Base-by-base conservation (phyloP, 2,888 invertebrate genomes). In the Dioctria linearis region DNA sequence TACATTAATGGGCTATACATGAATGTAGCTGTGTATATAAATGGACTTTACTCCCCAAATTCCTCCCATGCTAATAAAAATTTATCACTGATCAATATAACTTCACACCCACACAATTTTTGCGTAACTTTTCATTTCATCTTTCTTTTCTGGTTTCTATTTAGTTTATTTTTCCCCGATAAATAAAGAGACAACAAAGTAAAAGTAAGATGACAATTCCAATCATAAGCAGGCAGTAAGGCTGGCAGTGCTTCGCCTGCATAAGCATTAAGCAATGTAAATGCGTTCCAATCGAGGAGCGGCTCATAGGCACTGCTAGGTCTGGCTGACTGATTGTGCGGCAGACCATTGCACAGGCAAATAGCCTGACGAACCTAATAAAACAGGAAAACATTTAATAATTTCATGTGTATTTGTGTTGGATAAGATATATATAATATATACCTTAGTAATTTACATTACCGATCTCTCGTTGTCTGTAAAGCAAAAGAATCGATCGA, bases 401-500 rank as follows among this genome's bases (percentile, higher is more conserved):
- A 54, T 11, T 11, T 4, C 8, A 54, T 54, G 4, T 54, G 54
- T 54, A n/a, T 25, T 25, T 54, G 54, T n/a, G 54, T 54, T n/a
- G 54, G n/a, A 11, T 0, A 54, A 25, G 9, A 9, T 43, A 51
- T 11, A 43, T 25, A 25, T 25, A 59, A 76, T 43, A 59, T 37
- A n/a, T 43, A 43, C 11, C 66, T 61, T 4, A 25, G 25, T 25
- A 25, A 25, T 25, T 25, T 25, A 25, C 25, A 25, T 25, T 25
- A 25, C 25, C 25, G 25, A 25, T 25, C 25, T 25, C 25, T 25
- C 25, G 25, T 25, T 25, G 25, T 25, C 25, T 25, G 5, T 8
- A 57, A 63, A 76, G 25, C 25, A 25, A 25, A 63, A 63, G 63
- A 76, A 76, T 76, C 49, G 76, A 76, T 76, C 76, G 76, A 51